These are phyloP conservation scores for Hypotaenidia okinawae DNA, from an alignment of 2,797 vertebrate species.

Conservation along the genomic window DNA sequence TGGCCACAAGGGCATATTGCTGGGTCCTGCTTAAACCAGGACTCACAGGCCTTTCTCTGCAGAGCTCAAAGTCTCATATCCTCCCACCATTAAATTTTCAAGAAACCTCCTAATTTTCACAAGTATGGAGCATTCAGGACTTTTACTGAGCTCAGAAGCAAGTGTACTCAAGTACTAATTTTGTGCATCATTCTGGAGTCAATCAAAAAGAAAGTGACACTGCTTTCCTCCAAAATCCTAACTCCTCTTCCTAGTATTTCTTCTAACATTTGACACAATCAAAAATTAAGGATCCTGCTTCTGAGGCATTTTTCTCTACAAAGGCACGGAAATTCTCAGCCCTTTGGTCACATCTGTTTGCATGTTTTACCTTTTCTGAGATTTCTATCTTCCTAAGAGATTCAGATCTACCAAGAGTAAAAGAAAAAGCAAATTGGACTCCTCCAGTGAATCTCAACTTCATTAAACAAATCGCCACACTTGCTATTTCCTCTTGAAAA, in stretches of 20 bases:
- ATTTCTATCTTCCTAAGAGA: conserved; percentile 13
- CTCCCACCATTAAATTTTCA: neutral
- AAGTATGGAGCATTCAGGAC: neutral
- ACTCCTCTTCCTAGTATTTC: neutral
- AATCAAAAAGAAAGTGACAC: neutral
- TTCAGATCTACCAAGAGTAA: neutral
- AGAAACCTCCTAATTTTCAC: neutral
- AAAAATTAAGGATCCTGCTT: neutral
- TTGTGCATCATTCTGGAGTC: neutral
- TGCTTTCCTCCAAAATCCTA: neutral
- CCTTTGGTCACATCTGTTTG: neutral
- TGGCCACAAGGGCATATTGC: too few relatives aligned
- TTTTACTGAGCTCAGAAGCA: neutral
- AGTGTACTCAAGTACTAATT: neutral
- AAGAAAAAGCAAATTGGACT: conserved; percentile 17
- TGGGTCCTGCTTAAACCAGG: too few relatives aligned
- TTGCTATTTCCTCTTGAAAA: conserved; percentile 60
- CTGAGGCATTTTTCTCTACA: neutral
- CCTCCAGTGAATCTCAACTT: conserved; percentile 14
- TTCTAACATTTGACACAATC: neutral
- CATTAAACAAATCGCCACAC: conserved; percentile 49
- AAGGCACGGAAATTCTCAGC: neutral
- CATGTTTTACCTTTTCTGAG: neutral
- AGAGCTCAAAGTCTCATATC: neutral
- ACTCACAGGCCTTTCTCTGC: too few relatives aligned